A percentile compares a stretch with the other conserved stretches of the same genome.
Evolutionary conservation across 53 echinoderm and acorn worm species (phyloP).

Genomic region (Mesocentrotus franciscanus): DNA sequence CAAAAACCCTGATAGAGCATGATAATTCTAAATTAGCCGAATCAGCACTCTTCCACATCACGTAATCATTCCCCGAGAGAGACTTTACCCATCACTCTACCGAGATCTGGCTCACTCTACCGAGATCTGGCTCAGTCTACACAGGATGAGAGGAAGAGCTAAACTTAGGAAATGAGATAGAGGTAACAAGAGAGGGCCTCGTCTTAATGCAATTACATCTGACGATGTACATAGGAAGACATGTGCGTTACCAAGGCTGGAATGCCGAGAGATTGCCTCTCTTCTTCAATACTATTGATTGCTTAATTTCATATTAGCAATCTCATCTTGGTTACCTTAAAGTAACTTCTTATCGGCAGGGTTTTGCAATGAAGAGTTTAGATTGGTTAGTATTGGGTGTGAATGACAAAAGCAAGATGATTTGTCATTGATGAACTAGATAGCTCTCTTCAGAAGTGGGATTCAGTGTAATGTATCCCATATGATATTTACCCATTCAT

Average conservation of each 20-base stretch:
- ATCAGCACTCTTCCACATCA: constrained; percentile 59
- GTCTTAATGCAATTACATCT: constrained; percentile 62
- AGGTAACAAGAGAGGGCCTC: constrained; percentile 48
- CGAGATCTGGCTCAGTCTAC: constrained; percentile 15
- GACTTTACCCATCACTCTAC: constrained; percentile 51
- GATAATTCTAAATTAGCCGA: constrained; percentile 27
- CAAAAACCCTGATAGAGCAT: neutral
- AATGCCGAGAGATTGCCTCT: neutral
- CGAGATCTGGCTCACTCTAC: constrained; percentile 1
- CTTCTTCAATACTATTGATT: neutral
- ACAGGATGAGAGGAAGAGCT: constrained; percentile 38
- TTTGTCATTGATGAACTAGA: neutral
- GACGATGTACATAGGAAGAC: constrained; percentile 65
- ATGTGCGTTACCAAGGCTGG: constrained; percentile 30
- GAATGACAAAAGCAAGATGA: neutral
- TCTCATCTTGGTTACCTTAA: neutral
- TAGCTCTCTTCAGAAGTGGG: neutral
- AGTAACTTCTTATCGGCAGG: neutral
- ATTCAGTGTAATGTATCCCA: no score
- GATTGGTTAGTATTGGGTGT: neutral
- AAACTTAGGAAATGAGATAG: constrained; percentile 66
- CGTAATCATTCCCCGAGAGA: constrained; percentile 1
- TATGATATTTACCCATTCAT: no score
- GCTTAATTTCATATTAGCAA: constrained; percentile 14
- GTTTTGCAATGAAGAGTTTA: neutral